Evolutionary conservation across 2,888 invertebrate species (phyloP).

Genomic region (Dynastes maya): DNA sequence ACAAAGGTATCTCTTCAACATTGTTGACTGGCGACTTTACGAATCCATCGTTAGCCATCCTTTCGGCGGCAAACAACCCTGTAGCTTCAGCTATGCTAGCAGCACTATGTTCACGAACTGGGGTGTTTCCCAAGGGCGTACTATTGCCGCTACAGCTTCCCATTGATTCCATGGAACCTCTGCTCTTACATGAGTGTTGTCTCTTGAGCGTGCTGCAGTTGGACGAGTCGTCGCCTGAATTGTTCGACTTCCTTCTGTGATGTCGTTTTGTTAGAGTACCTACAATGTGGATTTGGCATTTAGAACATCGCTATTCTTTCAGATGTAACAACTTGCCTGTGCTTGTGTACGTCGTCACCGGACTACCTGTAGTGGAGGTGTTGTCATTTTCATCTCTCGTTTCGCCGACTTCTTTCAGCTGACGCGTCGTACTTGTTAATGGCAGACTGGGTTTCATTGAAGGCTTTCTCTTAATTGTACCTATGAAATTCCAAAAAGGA

Average conservation of each 20-base stretch:
- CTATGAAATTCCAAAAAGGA: conserved; percentile 64
- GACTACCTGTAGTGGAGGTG: conserved; percentile 65
- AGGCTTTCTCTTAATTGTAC: conserved; percentile 93
- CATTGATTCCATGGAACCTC: conserved; percentile 72
- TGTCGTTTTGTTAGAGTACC: conserved; percentile 72
- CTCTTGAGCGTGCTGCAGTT: conserved; percentile 74
- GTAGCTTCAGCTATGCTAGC: not conserved
- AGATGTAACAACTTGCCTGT: conserved; percentile 57
- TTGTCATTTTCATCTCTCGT: conserved; percentile 75
- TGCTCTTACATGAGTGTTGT: conserved; percentile 73
- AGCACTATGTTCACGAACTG: conserved; percentile 70
- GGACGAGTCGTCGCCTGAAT: conserved; percentile 67
- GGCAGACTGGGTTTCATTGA: conserved; percentile 94
- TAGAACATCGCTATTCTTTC: not conserved
- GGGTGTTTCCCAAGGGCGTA: conserved; percentile 72
- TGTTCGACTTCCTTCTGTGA: conserved; percentile 71
- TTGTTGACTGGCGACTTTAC: conserved; percentile 63
- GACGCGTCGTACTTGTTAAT: conserved; percentile 90
- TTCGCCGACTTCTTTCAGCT: conserved; percentile 90
- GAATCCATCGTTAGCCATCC: conserved; percentile 44
- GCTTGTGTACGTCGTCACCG: conserved; percentile 65
- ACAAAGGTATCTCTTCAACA: conserved; percentile 59
- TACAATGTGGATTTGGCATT: conserved; percentile 9
- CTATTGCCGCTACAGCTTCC: conserved; percentile 71
- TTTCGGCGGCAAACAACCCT: conserved; percentile 49